Percentiles rank a stretch among this genome's conserved stretches.
Conservation (phyloP, 2,888 invertebrate genomes). For the Suillia variegata region DNA sequence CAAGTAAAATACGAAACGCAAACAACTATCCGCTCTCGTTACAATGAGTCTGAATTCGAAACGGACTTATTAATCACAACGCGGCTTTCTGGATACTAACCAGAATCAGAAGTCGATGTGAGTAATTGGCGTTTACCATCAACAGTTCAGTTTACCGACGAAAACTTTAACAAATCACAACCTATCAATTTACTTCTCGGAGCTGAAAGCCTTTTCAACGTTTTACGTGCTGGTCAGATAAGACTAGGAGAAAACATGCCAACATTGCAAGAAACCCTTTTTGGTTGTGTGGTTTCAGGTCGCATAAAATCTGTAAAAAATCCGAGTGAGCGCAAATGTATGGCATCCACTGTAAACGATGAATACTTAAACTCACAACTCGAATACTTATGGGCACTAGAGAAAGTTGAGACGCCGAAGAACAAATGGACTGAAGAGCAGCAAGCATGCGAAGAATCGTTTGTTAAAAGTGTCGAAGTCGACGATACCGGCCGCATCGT, state of each 20-base stretch:
- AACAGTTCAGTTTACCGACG: slow-evolving; percentile 14
- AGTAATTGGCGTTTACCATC: slow-evolving; percentile 5
- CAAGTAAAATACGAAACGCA: slow-evolving; percentile 8
- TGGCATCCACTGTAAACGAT: neutral
- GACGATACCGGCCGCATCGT: neutral
- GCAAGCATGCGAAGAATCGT: neutral
- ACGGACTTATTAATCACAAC: neutral
- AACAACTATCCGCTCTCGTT: slow-evolving; percentile 7
- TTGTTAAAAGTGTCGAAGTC: neutral
- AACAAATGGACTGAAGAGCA: neutral
- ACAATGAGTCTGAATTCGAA: neutral
- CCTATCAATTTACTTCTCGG: slow-evolving; percentile 9
- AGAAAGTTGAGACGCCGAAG: neutral
- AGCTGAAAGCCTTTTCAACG: slow-evolving; percentile 10
- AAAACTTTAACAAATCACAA: slow-evolving; percentile 8
- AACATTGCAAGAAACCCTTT: slow-evolving; percentile 15
- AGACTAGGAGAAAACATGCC: neutral
- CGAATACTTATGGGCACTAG: neutral
- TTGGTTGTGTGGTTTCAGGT: slow-evolving; percentile 17
- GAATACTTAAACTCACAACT: neutral
- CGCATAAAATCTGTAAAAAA: neutral
- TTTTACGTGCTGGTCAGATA: slow-evolving; percentile 7
- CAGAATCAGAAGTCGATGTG: neutral
- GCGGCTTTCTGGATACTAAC: neutral
- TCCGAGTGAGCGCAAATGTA: neutral